Conservation (phyloP, 2,888 invertebrate species). For the Cantharis lateralis region DNA sequence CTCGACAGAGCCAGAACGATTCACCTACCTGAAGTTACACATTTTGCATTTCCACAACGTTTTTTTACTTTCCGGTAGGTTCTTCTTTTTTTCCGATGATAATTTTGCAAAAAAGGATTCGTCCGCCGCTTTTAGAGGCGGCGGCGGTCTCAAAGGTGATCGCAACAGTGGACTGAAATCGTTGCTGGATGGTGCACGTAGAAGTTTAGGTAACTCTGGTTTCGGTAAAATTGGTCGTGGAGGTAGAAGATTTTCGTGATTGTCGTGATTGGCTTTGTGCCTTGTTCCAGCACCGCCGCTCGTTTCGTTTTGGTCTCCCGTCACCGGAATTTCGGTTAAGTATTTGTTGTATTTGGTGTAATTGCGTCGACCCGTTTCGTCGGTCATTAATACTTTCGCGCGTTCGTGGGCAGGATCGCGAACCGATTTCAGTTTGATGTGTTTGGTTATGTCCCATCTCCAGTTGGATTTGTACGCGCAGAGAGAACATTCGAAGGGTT, state of each 20-base stretch:
- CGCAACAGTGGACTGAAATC: slow-evolving; percentile 47
- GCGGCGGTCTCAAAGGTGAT: slow-evolving; percentile 54
- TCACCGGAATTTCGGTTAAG: slow-evolving; percentile 64
- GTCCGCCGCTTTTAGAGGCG: slow-evolving; percentile 67
- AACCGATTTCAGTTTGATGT: slow-evolving; percentile 87
- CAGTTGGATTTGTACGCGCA: slow-evolving; percentile 95
- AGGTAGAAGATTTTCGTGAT: slow-evolving; percentile 32
- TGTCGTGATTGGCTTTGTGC: slow-evolving; percentile 42
- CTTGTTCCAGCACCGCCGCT: slow-evolving; percentile 54
- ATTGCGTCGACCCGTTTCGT: slow-evolving; percentile 87
- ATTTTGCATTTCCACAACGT: slow-evolving; percentile 89
- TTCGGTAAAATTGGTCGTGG: slow-evolving; percentile 38
- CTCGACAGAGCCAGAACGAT: background rate
- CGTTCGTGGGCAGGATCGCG: slow-evolving; percentile 81
- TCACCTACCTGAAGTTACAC: slow-evolving; percentile 79
- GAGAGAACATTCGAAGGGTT: slow-evolving; percentile 93
- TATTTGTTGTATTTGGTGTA: slow-evolving; percentile 93
- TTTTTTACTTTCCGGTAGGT: slow-evolving; percentile 65
- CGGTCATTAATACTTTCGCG: slow-evolving; percentile 86
- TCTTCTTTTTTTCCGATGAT: slow-evolving; percentile 54
- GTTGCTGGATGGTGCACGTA: slow-evolving; percentile 38
- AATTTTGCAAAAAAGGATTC: slow-evolving; percentile 53
- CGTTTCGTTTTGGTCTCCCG: slow-evolving; percentile 50
- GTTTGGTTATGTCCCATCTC: slow-evolving; percentile 97
- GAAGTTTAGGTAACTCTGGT: slow-evolving; percentile 43